These are phyloP conservation scores for Gephyroberyx darwinii DNA, from an alignment of 2,797 vertebrate genomes.

Conservation along the genomic window DNA sequence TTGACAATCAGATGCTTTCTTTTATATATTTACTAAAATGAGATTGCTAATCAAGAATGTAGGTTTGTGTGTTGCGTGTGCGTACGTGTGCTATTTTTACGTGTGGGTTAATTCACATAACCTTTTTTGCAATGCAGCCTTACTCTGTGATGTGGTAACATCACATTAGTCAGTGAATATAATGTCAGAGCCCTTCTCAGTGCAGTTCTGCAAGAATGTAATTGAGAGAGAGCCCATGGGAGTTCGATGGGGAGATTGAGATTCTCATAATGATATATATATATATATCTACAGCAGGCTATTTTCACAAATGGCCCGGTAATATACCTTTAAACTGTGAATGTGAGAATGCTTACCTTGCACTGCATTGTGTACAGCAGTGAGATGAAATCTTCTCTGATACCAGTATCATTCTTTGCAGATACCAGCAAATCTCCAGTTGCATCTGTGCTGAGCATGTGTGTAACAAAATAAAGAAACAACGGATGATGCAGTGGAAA, in stretches of 20 bases:
- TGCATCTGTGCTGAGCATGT: slow-evolving; percentile 18
- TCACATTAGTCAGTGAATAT: slow-evolving; percentile 68
- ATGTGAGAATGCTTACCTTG: slow-evolving; percentile 33
- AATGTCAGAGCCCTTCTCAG: slow-evolving; percentile 66
- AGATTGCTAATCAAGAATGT: slow-evolving; percentile 38
- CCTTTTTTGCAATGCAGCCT: slow-evolving; percentile 66
- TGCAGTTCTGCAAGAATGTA: slow-evolving; percentile 56
- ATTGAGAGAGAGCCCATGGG: slow-evolving; percentile 71
- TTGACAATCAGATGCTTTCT: slow-evolving; percentile 35
- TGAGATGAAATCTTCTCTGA: not conserved
- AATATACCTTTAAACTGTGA: slow-evolving; percentile 53
- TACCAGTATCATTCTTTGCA: slow-evolving; percentile 11
- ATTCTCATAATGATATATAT: slow-evolving; percentile 66
- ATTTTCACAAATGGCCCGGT: slow-evolving; percentile 56
- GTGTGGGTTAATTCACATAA: slow-evolving; percentile 70
- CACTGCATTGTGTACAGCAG: slow-evolving; percentile 9
- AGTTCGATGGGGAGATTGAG: slow-evolving; percentile 62
- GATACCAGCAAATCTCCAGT: not conserved
- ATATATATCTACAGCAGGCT: slow-evolving; percentile 54
- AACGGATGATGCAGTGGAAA: slow-evolving; percentile 47
- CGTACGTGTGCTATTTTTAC: slow-evolving; percentile 59
- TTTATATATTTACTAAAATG: slow-evolving; percentile 18
- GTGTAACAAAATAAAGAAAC: slow-evolving; percentile 35
- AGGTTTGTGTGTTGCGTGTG: not conserved
- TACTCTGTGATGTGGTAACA: slow-evolving; percentile 67